Percentiles rank a stretch among this genome's conserved stretches.
Conservation (phyloP, 1,140 invertebrate species). For the Anoplophora glabripennis region DNA sequence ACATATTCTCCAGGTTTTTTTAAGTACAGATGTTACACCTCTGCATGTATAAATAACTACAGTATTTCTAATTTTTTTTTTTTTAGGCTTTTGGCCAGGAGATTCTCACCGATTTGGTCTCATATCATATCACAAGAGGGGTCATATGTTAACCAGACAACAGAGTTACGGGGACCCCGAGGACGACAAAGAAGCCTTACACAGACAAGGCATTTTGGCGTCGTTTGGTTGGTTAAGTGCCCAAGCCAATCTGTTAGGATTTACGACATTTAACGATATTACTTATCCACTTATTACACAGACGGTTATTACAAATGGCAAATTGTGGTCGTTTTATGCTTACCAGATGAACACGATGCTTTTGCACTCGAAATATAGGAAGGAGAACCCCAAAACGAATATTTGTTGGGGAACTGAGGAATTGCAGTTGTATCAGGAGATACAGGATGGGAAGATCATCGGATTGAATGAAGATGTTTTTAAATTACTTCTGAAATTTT, state of each 20-base stretch:
- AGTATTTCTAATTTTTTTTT: slow-evolving; percentile 21
- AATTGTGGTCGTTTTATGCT: slow-evolving; percentile 75
- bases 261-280: slow-evolving; percentile 80
- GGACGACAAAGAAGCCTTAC: slow-evolving; percentile 61
- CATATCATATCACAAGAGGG: slow-evolving; percentile 67
- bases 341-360: slow-evolving; percentile 87
- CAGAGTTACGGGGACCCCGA: slow-evolving; percentile 47
- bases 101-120: slow-evolving; percentile 72
- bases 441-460: slow-evolving; percentile 69
- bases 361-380: slow-evolving; percentile 58
- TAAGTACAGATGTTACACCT: background rate
- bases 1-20: background rate
- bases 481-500: slow-evolving; percentile 70
- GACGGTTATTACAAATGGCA: slow-evolving; percentile 80
- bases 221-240: slow-evolving; percentile 77
- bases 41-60: no score
- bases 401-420: slow-evolving; percentile 75
- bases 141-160: slow-evolving; percentile 53
- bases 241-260: slow-evolving; percentile 80
- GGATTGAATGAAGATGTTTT: slow-evolving; percentile 81
- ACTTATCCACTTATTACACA: slow-evolving; percentile 86
- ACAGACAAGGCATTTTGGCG: slow-evolving; percentile 68
- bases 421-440: slow-evolving; percentile 70
- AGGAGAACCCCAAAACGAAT: slow-evolving; percentile 70
- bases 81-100: slow-evolving; percentile 75